Percentiles rank a stretch among this genome's conserved stretches.
Evolutionary conservation across 2,113 vertebrate genomes (phyloP).

Genomic region (Indicator maculatus): DNA sequence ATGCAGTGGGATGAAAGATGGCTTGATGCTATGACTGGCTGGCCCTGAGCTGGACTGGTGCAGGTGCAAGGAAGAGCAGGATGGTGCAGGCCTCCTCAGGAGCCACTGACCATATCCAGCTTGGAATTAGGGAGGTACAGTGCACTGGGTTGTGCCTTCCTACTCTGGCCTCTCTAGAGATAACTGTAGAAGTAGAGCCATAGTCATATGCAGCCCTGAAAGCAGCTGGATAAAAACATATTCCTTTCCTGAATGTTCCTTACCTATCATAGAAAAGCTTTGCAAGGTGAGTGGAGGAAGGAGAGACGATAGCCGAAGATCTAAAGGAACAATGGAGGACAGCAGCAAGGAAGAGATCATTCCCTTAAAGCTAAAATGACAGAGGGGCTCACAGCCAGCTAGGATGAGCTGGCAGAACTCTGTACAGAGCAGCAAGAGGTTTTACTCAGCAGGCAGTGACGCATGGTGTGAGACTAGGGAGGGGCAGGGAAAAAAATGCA

Average conservation of each 20-base stretch:
- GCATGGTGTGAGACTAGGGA: neutral
- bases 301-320: neutral
- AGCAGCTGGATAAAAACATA: neutral
- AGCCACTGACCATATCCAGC: neutral
- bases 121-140: neutral
- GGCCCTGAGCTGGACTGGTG: neutral
- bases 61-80: neutral
- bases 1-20: neutral
- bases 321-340: neutral
- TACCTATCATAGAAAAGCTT: neutral
- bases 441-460: neutral
- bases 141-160: neutral
- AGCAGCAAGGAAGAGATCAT: neutral
- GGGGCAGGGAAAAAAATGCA: neutral
- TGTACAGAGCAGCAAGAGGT: neutral
- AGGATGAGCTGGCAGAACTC: neutral
- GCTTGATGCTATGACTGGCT: neutral
- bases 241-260: neutral
- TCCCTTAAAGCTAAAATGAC: neutral
- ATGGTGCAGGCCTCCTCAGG: neutral
- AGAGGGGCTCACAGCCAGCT: neutral
- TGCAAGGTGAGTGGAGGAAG: neutral
- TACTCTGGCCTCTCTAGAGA: accelerated
- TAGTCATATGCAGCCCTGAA: neutral
- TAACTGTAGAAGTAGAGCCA: neutral